A percentile compares a stretch with the other conserved stretches of the same genome.
phyloP scores from a whole-genome alignment of 2,888 invertebrate species.

The Drosophila infuscata region DNA sequence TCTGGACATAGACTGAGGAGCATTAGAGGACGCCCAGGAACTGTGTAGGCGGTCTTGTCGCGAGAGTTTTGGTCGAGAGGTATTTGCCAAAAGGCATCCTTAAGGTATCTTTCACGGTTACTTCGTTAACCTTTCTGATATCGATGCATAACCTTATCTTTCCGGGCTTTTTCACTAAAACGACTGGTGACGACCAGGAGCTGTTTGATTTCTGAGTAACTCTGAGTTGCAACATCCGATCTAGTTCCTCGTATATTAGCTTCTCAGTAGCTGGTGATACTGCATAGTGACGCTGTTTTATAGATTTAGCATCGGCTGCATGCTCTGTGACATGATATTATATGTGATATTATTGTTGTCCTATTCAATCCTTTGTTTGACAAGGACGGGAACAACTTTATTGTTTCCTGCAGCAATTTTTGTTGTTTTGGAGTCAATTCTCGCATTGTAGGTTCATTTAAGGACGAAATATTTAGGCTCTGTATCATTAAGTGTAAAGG shows the following conservation, averaged over 20 bases:
- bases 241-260: constrained; percentile 12
- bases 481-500: not conserved
- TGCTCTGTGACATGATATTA: too few relatives aligned
- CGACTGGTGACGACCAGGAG: not conserved
- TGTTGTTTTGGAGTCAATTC: too few relatives aligned
- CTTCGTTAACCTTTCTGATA: not conserved
- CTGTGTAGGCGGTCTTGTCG: too few relatives aligned
- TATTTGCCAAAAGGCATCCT: not conserved
- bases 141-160: not conserved
- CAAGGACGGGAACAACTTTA: constrained; percentile 15
- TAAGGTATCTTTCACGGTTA: not conserved
- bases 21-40: not conserved
- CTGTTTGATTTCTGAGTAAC: constrained; percentile 1
- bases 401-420: not conserved
- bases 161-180: not conserved
- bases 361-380: not conserved
- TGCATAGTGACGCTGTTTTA: too few relatives aligned
- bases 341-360: not conserved
- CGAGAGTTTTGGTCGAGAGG: too few relatives aligned
- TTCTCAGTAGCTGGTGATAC: constrained; percentile 6
- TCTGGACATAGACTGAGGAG: too few relatives aligned
- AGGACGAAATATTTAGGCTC: not conserved
- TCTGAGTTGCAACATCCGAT: constrained; percentile 3
- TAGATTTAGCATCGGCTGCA: too few relatives aligned
- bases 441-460: not conserved